Conservation (phyloP, 2,797 vertebrate species). For the Eulemur mongoz region DNA sequence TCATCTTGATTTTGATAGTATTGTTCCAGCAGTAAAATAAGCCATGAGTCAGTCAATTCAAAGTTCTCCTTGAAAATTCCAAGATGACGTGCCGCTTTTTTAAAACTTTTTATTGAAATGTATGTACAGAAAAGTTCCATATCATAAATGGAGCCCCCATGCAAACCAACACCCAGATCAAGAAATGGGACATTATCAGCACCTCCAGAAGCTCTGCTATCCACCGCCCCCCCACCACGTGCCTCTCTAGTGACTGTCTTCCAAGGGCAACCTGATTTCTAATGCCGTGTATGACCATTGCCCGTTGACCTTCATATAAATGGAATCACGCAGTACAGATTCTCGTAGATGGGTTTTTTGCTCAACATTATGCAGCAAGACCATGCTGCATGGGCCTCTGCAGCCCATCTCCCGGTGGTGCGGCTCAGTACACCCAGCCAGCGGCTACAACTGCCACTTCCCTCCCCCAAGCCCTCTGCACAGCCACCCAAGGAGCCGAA, state of each 20-base stretch:
- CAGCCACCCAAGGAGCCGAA: too few species aligned
- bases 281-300: background rate
- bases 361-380: background rate
- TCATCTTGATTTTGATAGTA: conserved; percentile 36
- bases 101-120: background rate
- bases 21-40: background rate
- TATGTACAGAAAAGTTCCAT: background rate
- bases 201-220: background rate
- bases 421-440: background rate
- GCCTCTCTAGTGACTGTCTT: background rate
- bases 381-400: background rate
- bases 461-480: background rate
- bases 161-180: background rate
- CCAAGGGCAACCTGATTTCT: background rate
- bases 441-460: background rate
- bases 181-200: background rate
- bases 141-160: background rate
- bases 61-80: conserved; percentile 6
- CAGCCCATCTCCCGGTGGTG: background rate
- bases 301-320: background rate
- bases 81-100: background rate
- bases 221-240: too few species aligned
- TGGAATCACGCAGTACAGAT: accelerated
- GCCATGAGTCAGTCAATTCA: background rate
- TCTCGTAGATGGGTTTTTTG: background rate